Percentiles rank a stretch among this genome's conserved stretches.
Evolutionary conservation across 2,888 invertebrate genomes (phyloP).

Genomic region (Electrophaes corylata): DNA sequence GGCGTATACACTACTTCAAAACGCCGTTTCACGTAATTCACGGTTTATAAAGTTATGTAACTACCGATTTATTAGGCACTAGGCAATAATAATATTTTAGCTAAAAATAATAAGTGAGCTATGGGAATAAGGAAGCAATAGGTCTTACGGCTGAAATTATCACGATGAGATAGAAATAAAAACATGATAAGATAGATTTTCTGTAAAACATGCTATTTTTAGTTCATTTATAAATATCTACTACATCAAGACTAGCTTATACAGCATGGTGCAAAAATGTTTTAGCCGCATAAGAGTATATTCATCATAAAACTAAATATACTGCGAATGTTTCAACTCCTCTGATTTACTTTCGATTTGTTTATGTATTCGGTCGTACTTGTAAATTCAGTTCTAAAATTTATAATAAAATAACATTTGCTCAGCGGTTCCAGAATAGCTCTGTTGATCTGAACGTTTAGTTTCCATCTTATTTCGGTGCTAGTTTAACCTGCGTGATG

Average conservation of each 20-base stretch:
- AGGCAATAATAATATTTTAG: no score
- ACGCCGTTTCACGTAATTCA: no score
- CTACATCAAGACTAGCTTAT: slow-evolving; percentile 19
- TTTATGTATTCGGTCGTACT: slow-evolving; percentile 74
- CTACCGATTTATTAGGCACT: no score
- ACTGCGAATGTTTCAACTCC: slow-evolving; percentile 51
- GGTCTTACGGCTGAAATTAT: no score
- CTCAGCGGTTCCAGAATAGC: slow-evolving; percentile 55
- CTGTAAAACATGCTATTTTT: slow-evolving; percentile 2
- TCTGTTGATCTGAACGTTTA: slow-evolving; percentile 37
- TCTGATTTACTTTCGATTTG: slow-evolving; percentile 73
- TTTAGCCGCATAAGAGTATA: slow-evolving; percentile 57
- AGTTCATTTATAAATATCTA: slow-evolving; percentile 5
- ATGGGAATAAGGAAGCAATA: no score
- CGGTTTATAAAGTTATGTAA: no score
- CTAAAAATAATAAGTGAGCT: no score
- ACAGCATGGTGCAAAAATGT: slow-evolving; percentile 59
- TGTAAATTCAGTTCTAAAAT: slow-evolving; percentile 62
- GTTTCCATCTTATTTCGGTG: slow-evolving; percentile 33
- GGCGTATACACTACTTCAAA: no score
- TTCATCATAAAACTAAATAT: slow-evolving; percentile 74
- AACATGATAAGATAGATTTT: no score
- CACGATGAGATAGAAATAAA: no score
- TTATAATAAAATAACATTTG: slow-evolving; percentile 60
- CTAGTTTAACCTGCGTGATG: slow-evolving; percentile 40